A percentile compares a stretch with the other conserved stretches of the same genome.
Conservation (phyloP, 1,140 invertebrate species). For the Melipona quadrifasciata region DNA sequence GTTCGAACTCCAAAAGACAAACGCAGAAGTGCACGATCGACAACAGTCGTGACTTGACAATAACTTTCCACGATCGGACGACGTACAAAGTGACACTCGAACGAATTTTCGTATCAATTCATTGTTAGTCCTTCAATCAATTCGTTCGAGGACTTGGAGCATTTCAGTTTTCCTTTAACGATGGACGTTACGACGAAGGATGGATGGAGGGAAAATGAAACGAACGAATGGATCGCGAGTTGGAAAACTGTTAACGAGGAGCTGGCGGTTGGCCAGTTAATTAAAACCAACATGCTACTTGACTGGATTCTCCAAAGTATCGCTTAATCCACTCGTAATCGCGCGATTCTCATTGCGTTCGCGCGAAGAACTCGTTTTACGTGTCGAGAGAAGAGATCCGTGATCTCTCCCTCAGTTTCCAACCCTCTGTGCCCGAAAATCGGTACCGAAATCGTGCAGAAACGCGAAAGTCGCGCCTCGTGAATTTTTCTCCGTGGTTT, state of each 20-base stretch:
- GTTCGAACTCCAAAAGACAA: no score
- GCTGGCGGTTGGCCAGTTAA: constrained; percentile 68
- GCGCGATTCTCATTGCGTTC: constrained; percentile 31
- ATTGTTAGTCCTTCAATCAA: neutral
- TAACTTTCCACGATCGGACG: no score
- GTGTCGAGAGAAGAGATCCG: neutral
- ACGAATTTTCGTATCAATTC: neutral
- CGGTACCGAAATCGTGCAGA: no score
- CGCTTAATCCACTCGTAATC: constrained; percentile 50
- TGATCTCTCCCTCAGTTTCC: neutral
- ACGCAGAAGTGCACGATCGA: no score
- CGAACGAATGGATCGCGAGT: neutral
- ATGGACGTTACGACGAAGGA: no score
- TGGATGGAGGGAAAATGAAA: neutral
- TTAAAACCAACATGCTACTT: constrained; percentile 68
- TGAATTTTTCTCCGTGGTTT: constrained; percentile 7
- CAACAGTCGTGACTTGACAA: no score
- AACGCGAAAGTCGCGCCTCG: neutral
- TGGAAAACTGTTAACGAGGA: constrained; percentile 55
- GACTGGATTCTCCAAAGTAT: constrained; percentile 41
- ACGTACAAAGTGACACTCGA: neutral
- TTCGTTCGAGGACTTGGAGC: neutral
- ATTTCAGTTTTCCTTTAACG: no score
- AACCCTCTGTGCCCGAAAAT: no score
- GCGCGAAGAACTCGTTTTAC: neutral